Conservation (phyloP, 2,797 vertebrate species). For the Anguilla pacifica region DNA sequence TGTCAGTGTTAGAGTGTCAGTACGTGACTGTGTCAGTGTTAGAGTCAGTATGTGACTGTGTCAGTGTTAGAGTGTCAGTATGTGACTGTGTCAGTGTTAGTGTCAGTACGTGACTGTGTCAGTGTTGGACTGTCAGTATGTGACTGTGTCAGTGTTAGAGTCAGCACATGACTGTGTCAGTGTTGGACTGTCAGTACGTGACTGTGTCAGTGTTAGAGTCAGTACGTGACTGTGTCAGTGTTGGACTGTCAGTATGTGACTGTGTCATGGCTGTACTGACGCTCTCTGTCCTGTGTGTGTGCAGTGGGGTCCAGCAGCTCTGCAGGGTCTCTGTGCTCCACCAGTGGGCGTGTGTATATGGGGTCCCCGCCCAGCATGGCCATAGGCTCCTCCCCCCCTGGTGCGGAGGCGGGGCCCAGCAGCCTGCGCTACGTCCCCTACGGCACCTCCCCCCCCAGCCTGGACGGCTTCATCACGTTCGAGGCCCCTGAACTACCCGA, state of each 20-base stretch:
- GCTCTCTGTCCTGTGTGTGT: neutral
- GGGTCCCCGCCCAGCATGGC: slow-evolving; percentile 88
- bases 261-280: neutral
- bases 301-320: slow-evolving; percentile 93
- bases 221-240: too few relatives aligned
- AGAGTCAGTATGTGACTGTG: too few relatives aligned
- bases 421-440: slow-evolving; percentile 90
- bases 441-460: slow-evolving; percentile 91
- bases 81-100: neutral
- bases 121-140: neutral
- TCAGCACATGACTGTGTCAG: neutral
- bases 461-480: slow-evolving; percentile 95
- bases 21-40: neutral
- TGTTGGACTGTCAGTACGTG: neutral
- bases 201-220: neutral
- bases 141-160: neutral
- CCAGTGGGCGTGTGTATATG: slow-evolving; percentile 82
- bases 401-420: slow-evolving; percentile 81
- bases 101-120: slow-evolving; percentile 18
- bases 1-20: neutral
- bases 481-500: slow-evolving; percentile 96
- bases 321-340: slow-evolving; percentile 91
- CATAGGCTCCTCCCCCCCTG: slow-evolving; percentile 85
- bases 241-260: too few relatives aligned
- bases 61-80: too few relatives aligned